Evolutionary conservation across 2,888 invertebrate species (phyloP).

Genomic region (Celastrina argiolus): DNA sequence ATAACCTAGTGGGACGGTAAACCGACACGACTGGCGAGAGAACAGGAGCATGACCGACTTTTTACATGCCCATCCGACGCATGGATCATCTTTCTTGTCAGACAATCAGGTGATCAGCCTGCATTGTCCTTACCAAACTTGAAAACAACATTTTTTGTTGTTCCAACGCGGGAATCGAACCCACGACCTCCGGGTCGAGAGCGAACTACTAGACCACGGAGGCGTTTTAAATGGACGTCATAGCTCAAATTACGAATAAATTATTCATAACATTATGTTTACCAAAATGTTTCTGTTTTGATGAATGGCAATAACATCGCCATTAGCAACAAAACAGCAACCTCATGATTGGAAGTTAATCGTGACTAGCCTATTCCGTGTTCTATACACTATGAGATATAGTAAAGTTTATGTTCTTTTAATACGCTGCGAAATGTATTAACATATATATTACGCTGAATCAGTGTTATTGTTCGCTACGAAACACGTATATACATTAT

Average conservation of each 20-base stretch:
- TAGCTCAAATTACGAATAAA: neutral
- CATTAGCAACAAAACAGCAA: neutral
- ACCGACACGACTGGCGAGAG: too few relatives aligned
- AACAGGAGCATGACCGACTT: too few relatives aligned
- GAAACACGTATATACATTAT: neutral
- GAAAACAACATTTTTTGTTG: too few relatives aligned
- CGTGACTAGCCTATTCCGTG: neutral
- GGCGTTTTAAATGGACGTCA: neutral
- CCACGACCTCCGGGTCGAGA: too few relatives aligned
- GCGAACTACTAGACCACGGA: too few relatives aligned
- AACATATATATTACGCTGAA: neutral
- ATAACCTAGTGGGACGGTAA: too few relatives aligned
- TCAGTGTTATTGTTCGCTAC: neutral
- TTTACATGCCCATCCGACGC: too few relatives aligned
- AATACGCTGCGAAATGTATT: neutral
- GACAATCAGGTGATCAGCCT: too few relatives aligned
- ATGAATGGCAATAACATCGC: neutral
- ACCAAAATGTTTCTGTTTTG: neutral
- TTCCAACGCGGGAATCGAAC: too few relatives aligned
- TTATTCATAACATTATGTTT: neutral
- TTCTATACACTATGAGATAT: neutral
- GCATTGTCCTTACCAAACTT: too few relatives aligned
- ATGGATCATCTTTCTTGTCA: too few relatives aligned
- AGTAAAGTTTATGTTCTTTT: neutral
- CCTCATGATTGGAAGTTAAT: slow-evolving; percentile 1